Evolutionary conservation across 2,113 vertebrate species (phyloP).

Genomic region (Salvelinus sp.): DNA sequence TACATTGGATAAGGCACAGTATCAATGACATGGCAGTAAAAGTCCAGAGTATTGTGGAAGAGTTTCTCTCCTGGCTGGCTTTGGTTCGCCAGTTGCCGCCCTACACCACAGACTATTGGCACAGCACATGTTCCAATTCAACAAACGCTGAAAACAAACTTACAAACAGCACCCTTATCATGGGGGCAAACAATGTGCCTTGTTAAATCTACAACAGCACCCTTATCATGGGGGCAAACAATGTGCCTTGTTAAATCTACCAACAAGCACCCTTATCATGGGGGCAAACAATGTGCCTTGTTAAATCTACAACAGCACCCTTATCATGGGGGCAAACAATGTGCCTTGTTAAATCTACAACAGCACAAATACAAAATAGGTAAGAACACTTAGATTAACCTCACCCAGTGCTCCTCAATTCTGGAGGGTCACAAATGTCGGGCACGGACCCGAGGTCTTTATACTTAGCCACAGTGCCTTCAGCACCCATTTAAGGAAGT

Average conservation of each 20-base stretch:
- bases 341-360: no score
- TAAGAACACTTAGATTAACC: neutral
- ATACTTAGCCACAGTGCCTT: neutral
- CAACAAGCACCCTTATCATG: neutral
- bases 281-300: neutral
- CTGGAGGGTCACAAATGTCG: neutral
- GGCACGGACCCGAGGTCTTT: no score
- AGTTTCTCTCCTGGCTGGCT: slow-evolving; percentile 7
- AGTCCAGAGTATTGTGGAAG: slow-evolving; percentile 32
- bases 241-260: no score
- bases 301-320: neutral
- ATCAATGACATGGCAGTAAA: slow-evolving; percentile 38
- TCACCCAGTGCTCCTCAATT: neutral
- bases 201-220: no score
- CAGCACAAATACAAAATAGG: neutral
- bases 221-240: neutral
- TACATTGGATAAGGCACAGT: slow-evolving; percentile 45
- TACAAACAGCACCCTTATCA: neutral
- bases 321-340: neutral
- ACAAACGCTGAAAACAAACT: neutral
- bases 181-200: neutral
- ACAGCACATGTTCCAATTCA: neutral
- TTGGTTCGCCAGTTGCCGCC: neutral
- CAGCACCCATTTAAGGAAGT: neutral
- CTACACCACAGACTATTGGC: neutral